Percentiles rank a stretch among this genome's conserved stretches.
Evolutionary conservation across 2,113 vertebrate species (phyloP).

Genomic region (Anser brachyrhynchus): DNA sequence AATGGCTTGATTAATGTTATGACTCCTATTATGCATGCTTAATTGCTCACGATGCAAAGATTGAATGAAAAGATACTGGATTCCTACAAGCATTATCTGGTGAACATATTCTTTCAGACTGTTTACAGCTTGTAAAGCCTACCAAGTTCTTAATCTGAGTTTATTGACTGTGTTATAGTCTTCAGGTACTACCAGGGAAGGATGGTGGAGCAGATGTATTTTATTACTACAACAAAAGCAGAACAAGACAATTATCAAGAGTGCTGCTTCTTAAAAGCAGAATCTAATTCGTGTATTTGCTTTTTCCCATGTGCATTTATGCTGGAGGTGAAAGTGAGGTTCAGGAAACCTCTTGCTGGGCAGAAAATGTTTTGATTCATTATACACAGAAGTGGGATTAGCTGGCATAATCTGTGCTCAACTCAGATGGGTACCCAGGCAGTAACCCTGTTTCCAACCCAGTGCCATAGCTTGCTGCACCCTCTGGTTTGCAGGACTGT

Average conservation of each 20-base stretch:
- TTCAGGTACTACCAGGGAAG: neutral
- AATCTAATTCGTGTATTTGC: neutral
- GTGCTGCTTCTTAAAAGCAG: neutral
- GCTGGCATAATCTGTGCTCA: neutral
- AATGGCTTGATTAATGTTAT: neutral
- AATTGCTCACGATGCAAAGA: neutral
- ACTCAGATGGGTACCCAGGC: neutral
- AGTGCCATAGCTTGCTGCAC: too few relatives aligned
- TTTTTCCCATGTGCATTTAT: neutral
- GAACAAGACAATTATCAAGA: neutral
- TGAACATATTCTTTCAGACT: neutral
- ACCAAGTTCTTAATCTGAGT: neutral
- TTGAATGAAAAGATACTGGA: neutral
- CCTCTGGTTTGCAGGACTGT: neutral
- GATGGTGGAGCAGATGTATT: neutral
- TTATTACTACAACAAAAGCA: neutral
- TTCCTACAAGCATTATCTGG: neutral
- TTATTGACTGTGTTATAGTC: neutral
- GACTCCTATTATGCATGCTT: neutral
- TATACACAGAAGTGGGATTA: neutral
- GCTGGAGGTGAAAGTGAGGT: neutral
- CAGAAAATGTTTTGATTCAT: neutral
- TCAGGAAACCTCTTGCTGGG: neutral
- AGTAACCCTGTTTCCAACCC: neutral
- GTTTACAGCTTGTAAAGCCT: neutral